Evolutionary conservation across 1,140 invertebrate genomes (phyloP), one percentile per base, ranked within the genome.

Genomic region (Drosophila obscura): DNA sequence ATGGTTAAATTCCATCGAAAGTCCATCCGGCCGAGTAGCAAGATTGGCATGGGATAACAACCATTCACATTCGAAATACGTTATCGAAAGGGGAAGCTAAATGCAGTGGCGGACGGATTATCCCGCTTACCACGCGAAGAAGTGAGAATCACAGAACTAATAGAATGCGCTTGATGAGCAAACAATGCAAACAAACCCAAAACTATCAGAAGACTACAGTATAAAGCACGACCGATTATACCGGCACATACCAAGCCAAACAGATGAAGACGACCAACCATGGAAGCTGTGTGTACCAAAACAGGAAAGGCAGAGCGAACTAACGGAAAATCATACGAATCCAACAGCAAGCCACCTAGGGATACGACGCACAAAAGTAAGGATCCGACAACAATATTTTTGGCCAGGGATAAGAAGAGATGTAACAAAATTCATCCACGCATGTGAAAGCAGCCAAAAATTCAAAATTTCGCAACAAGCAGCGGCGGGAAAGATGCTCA

Each of bases 1-100:
- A 48, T 48, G 45, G n/a, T 1, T 48, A 15, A 48, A 48, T 48
- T 48, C 45, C 4, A 48, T 48, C 15, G 45, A 48, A 48, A 48
- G 45, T 19, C 8, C 16, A 19, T 48, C 45, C 5, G 45, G 45
- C 3, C n/a, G 45, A 19, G 2, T 48, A 16, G 19, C 9, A 19
- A 5, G 46, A 22, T 48, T 4, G 46, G 46, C 5, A 1, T 48
- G 15, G 46, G 15, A 11, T 8, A 24, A 6, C 46, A 48, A 22
- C 46, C 13, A 22, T 48, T 19, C 6, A 4, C 13, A 3, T 48
- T 48, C 46, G 46, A 48, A 5, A 15, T 48, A 4, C 0, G 15
- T 2, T 48, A 48, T 11, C 6, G 46, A 4, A 16, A 22, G 8
- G 46, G 45, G 0, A 48, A 48, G 2, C 9, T 48, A 5, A 48